Conservation (phyloP, 2,113 vertebrate species). For the Carettochelys insculpta region DNA sequence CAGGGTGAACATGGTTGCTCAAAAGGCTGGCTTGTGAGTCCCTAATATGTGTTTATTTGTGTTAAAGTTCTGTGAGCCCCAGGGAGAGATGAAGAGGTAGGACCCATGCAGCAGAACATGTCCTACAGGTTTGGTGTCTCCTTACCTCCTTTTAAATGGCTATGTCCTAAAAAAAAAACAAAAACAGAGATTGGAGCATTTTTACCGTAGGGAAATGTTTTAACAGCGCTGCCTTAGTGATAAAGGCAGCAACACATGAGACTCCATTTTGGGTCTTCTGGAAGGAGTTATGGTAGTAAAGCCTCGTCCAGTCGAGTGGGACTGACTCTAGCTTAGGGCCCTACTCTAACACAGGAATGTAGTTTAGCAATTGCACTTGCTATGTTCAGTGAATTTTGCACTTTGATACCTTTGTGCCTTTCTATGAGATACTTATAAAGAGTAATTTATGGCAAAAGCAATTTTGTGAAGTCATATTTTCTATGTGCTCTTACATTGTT, state of each 20-base stretch:
- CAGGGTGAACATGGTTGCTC: not conserved
- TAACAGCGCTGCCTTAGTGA: not conserved
- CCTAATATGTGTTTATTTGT: not conserved
- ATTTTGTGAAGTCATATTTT: not conserved
- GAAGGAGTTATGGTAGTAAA: not conserved
- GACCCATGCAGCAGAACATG: not conserved
- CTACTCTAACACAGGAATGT: no score
- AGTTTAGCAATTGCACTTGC: no score
- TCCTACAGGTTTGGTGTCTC: rapidly evolving
- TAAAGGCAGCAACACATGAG: not conserved
- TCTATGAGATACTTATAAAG: not conserved
- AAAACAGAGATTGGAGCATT: rapidly evolving
- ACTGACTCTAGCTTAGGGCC: no score
- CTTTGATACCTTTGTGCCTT: no score
- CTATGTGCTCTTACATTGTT: not conserved
- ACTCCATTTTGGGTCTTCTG: not conserved
- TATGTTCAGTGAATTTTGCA: not conserved
- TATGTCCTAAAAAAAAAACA: not conserved
- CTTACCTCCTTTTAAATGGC: not conserved
- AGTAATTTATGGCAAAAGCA: not conserved
- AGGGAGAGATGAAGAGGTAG: not conserved
- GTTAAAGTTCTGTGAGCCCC: not conserved
- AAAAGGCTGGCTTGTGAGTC: not conserved
- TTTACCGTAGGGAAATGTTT: rapidly evolving
- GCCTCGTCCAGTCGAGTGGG: not conserved